phyloP scores from a whole-genome alignment of 1,140 invertebrate genomes.

The Bombus confusus region DNA sequence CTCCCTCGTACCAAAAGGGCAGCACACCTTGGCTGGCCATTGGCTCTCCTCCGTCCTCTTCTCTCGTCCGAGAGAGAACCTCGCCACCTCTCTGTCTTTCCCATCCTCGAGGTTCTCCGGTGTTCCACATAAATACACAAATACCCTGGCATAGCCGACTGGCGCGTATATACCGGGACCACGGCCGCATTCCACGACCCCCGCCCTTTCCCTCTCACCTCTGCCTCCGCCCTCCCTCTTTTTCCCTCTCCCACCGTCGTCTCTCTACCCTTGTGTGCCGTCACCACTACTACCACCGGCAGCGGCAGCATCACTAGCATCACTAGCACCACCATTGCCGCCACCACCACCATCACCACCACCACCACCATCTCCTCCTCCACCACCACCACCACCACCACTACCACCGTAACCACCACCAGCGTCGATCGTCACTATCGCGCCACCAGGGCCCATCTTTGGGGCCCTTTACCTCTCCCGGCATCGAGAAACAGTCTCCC shows the following conservation, averaged over 20 bases:
- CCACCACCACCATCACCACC: background rate
- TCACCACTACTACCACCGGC: constrained; percentile 47
- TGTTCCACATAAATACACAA: constrained; percentile 82
- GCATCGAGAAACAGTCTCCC: constrained; percentile 14
- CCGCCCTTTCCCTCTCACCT: constrained; percentile 63
- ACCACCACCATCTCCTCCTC: background rate
- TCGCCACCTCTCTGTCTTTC: constrained; percentile 24
- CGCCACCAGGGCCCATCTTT: constrained; percentile 68
- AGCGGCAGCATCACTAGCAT: background rate
- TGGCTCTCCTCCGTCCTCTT: constrained; percentile 72
- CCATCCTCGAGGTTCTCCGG: constrained; percentile 61
- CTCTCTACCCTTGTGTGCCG: constrained; percentile 51
- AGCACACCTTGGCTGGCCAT: constrained; percentile 81
- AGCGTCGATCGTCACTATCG: constrained; percentile 40
- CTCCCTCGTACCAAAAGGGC: constrained; percentile 75
- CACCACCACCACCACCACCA: background rate
- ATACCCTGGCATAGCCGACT: constrained; percentile 75
- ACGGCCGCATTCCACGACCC: constrained; percentile 80
- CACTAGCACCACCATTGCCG: background rate
- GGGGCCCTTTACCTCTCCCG: constrained; percentile 68
- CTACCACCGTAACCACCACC: background rate
- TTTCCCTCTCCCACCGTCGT: background rate
- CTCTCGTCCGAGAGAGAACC: constrained; percentile 40
- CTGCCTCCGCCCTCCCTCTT: constrained; percentile 49
- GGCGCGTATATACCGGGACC: constrained; percentile 74